A percentile compares a stretch with the other conserved stretches of the same genome.
Evolutionary conservation across 2,888 invertebrate genomes (phyloP).

Genomic region (Stenurella melanura): DNA sequence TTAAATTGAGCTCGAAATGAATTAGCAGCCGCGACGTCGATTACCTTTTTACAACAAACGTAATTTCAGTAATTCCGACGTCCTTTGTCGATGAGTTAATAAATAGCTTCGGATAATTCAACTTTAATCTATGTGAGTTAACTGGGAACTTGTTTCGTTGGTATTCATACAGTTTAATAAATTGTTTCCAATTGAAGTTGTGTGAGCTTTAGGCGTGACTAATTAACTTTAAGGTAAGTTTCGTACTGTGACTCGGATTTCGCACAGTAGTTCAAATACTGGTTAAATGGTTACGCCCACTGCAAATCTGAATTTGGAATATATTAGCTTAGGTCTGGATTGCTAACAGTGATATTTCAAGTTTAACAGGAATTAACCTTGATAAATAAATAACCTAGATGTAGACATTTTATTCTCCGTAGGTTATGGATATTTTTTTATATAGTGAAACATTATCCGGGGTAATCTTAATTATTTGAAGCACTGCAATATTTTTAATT

Average conservation of each 20-base stretch:
- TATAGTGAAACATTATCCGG: too few species aligned
- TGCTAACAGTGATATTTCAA: too few species aligned
- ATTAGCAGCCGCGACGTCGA: conserved; percentile 55
- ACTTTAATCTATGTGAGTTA: conserved; percentile 42
- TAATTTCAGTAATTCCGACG: conserved; percentile 47
- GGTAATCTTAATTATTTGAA: too few species aligned
- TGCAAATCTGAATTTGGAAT: neutral
- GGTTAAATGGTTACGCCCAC: neutral
- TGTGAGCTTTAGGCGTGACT: neutral
- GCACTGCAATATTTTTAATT: too few species aligned
- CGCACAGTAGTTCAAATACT: neutral
- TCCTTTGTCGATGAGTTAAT: conserved; percentile 55
- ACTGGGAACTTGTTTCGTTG: conserved; percentile 32
- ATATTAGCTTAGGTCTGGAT: too few species aligned
- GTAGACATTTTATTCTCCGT: too few species aligned
- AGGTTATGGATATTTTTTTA: too few species aligned
- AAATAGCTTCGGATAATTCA: conserved; percentile 50
- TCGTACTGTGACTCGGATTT: neutral
- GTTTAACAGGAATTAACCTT: too few species aligned
- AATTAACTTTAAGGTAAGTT: conserved; percentile 6
- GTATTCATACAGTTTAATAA: conserved; percentile 27
- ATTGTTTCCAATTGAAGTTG: conserved; percentile 7
- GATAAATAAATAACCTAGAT: too few species aligned
- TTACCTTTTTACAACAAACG: conserved; percentile 54
- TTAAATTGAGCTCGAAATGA: conserved; percentile 56